Base-by-base conservation (phyloP, 1,140 invertebrate species). In the Ooceraea biroi region DNA sequence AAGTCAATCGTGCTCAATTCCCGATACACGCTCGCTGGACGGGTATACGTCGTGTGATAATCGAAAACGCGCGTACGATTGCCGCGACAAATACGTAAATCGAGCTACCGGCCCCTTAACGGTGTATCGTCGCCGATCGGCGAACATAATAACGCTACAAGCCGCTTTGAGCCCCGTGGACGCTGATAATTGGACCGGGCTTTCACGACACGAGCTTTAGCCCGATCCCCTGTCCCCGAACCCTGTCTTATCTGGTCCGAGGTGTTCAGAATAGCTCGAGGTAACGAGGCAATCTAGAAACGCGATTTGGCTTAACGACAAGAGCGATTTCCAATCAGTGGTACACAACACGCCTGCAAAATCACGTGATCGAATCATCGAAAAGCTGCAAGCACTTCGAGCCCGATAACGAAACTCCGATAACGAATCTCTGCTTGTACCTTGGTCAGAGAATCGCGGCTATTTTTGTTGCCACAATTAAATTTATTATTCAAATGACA, bases 291-390 rank as follows among this genome's bases (percentile, higher is more conserved):
- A 89, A 89, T 89, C 85, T 87, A 85, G 88, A 78, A 89, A 85
- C 76, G 82, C 88, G 87, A 89, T 89, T 89, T 89, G 77, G 88
- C 82, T 89, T 89, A 89, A 87, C 87, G 85, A 89, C 85, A 87
- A 89, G 82, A 89, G 85, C 87, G 88, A 87, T 85, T 89, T 89
- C 87, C 87, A 89, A 89, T 89, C 88, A 88, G 60, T 57, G 58
- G 57, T 82, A 88, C 22, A 89, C 85, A 89, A 89, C 85, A 85
- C 68, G 22, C 44, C 55, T 46, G 27, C n/a, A 57, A 82, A 77
- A 72, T 85, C 72, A 66, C 77, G 73, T 85, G 82, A 89, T 71
- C 57, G 66, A 68, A 50, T 77, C 76, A 11, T 48, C 58, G 77
- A 7, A 30, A 77, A 57, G 66, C 61, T 61, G 12, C 11, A n/a